Evolutionary conservation across 2,888 invertebrate species (phyloP), one percentile per base, ranked within the genome.

Genomic region (Scaptodrosophila latifasciaeformis): DNA sequence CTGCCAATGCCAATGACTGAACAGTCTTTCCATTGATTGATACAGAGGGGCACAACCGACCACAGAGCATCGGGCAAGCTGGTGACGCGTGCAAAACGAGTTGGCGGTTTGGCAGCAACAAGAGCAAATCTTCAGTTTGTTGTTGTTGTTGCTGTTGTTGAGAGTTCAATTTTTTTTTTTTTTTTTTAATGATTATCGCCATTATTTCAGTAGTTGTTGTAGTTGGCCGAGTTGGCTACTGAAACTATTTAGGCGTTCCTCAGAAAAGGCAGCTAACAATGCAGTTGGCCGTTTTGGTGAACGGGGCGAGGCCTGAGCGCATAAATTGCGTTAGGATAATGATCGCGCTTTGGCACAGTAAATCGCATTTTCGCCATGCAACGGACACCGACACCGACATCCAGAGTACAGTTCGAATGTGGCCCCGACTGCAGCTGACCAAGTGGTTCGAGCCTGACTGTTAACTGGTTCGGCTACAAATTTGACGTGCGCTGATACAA

Each of bases 321-420:
- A 82, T 84, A 85, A 85, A 84, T 83, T 84, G 85, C 84, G 82
- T 85, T 84, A 67, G 82, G 84, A 85, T 85, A 83, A 80, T 79
- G 80, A 84, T 85, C 84, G 78, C 74, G 78, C 80, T 71, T 79
- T 79, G 72, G 80, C 72, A 74, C 72, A 74, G 68, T 74, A 79
- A 74, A 74, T 79, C 72, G 72, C 55, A 75, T 71, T 79, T 71
- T 79, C 61, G 64, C 61, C 27, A 35, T 30, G 54, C 45, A 47
- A 27, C 24, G 21, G 9, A 35, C 4, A 56, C 66, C 62, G 63
- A 63, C 59, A 67, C 49, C 58, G 58, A 57, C 49, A 21, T n/a
- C n/a, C n/a, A 31, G 42, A 49, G 21, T 52, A 59, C 54, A 52
- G 60, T 57, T 55, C n/a, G 34, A 49, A 50, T 24, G 24, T 24